Percentiles rank a stretch among this genome's conserved stretches.
Evolutionary conservation across 2,888 invertebrate genomes (phyloP).

Genomic region (Drosophila rellima): DNA sequence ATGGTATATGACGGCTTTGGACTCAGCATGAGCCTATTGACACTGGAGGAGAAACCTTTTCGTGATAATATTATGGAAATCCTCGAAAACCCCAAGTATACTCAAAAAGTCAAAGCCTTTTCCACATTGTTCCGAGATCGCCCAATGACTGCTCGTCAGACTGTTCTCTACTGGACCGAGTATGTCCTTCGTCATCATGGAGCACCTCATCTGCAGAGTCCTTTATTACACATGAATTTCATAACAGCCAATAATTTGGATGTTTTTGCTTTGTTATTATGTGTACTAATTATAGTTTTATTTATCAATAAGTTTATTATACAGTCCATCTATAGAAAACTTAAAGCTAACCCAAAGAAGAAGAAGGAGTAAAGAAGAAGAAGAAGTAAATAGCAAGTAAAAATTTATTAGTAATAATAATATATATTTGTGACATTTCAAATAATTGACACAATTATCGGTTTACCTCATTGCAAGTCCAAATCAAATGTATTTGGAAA

Average conservation of each 20-base stretch:
- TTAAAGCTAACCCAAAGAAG: not conserved
- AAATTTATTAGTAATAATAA: not conserved
- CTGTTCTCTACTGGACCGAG: conserved; percentile 87
- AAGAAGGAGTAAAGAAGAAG: not conserved
- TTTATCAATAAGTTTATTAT: not conserved
- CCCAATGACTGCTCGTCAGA: conserved; percentile 86
- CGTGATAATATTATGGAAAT: conserved; percentile 55
- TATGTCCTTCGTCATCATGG: conserved; percentile 87
- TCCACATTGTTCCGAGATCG: conserved; percentile 87
- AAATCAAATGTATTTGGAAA: too few species aligned
- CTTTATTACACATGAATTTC: conserved; percentile 85
- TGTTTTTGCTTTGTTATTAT: conserved; percentile 70
- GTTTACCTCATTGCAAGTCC: too few species aligned
- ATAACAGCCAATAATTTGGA: conserved; percentile 86
- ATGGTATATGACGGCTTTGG: conserved; percentile 77
- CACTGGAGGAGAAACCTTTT: conserved; percentile 56
- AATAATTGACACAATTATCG: too few species aligned
- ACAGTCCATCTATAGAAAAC: conserved; percentile 11
- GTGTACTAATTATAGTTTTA: not conserved
- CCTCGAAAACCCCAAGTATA: conserved; percentile 66
- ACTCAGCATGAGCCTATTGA: conserved; percentile 48
- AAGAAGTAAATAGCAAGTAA: not conserved
- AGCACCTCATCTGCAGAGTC: conserved; percentile 86
- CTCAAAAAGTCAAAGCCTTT: conserved; percentile 83
- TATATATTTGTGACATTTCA: too few species aligned